A percentile compares a stretch with the other conserved stretches of the same genome.
These are phyloP conservation scores for Chromis chromis DNA, from an alignment of 2,797 vertebrate species.

Conservation along the genomic window DNA sequence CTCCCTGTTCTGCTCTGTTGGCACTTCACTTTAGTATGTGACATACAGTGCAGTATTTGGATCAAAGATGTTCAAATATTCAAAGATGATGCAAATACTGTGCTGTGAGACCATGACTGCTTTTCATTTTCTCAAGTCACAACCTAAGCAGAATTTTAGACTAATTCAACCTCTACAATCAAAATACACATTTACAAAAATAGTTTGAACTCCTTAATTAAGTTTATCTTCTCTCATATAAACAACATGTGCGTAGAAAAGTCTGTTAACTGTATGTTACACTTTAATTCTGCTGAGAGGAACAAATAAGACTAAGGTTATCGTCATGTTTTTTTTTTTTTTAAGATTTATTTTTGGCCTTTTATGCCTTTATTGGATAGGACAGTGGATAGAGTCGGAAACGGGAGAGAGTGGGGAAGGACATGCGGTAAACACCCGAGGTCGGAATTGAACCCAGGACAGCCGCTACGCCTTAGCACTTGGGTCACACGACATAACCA, in stretches of 20 bases:
- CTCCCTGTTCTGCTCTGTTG: slow-evolving; percentile 21
- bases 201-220: background rate
- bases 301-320: background rate
- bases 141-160: background rate
- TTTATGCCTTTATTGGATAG: no score
- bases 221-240: background rate
- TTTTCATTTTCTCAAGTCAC: background rate
- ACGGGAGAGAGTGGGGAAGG: no score
- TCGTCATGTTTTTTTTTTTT: no score
- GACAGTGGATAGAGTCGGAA: no score
- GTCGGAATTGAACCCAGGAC: no score
- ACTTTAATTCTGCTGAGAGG: background rate
- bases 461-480: no score
- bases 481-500: no score
- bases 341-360: no score
- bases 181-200: background rate
- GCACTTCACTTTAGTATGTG: background rate
- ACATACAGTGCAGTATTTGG: background rate
- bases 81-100: no score
- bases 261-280: background rate
- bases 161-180: background rate
- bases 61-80: background rate
- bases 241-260: no score
- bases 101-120: background rate
- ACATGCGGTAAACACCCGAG: no score